phyloP scores from a whole-genome alignment of 2,888 invertebrate genomes.

The Zeuzera pyrina region DNA sequence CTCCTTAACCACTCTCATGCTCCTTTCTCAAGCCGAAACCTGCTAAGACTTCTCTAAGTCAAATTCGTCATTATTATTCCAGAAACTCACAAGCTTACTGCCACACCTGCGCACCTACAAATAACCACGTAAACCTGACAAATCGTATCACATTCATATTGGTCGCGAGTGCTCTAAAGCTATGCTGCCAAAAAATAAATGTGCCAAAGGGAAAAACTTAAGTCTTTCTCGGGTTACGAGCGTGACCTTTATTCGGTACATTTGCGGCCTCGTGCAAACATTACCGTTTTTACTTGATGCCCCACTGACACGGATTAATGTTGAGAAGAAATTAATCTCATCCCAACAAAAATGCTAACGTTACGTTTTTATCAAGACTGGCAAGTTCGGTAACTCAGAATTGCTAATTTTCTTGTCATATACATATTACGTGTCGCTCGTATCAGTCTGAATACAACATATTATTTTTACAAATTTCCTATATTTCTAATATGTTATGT shows the following conservation, averaged over 20 bases:
- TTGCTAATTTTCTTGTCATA: too few species aligned
- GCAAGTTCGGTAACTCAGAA: too few species aligned
- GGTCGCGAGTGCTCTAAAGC: slow-evolving; percentile 37
- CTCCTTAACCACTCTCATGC: too few species aligned
- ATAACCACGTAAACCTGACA: slow-evolving; percentile 66
- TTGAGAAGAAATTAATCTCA: slow-evolving; percentile 13
- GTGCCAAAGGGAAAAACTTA: slow-evolving; percentile 25
- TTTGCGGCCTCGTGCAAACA: slow-evolving; percentile 26
- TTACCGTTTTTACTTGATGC: slow-evolving; percentile 26
- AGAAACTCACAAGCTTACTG: slow-evolving; percentile 51
- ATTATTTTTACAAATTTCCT: not conserved
- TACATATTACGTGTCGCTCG: too few species aligned
- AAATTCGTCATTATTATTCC: slow-evolving; percentile 64
- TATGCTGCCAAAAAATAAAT: slow-evolving; percentile 42
- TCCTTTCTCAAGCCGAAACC: too few species aligned
- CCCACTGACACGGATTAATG: slow-evolving; percentile 25
- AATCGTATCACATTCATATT: slow-evolving; percentile 65
- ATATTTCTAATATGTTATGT: not conserved
- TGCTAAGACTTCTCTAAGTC: slow-evolving; percentile 53
- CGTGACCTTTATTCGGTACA: slow-evolving; percentile 28
- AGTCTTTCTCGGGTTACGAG: slow-evolving; percentile 27
- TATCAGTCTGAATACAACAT: too few species aligned
- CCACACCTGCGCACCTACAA: slow-evolving; percentile 50
- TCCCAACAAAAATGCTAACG: not conserved
- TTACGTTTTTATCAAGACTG: too few species aligned